Evolutionary conservation across 2,797 vertebrate genomes (phyloP), one percentile per base, ranked within the genome.

Genomic region (Pteropus rufus): DNA sequence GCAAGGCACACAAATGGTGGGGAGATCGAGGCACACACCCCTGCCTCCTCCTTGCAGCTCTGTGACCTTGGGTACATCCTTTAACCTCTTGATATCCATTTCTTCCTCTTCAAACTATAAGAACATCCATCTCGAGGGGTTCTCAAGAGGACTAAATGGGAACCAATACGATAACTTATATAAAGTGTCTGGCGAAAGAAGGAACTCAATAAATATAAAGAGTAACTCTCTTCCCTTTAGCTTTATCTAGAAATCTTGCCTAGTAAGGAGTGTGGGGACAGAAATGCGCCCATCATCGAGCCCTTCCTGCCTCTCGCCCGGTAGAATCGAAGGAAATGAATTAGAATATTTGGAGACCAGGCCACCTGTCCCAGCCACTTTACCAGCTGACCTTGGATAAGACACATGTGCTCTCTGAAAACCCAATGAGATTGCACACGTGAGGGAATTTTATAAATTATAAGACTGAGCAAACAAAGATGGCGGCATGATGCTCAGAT

Each of bases 351-450:
- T 26, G 69, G 31, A 90, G 65, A 41, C 26, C 14, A 41, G 31
- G 56, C 60, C 54, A 9, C 36, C 65, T 16, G 44, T 46, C 88
- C 62, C 0, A 1, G 81, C 92, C 92, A 34, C 44, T 82, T 49
- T 62, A 70, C 46, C 87, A 92, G 77, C 46, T 91, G 88, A 97
- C 91, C 92, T 89, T 93, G 88, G 82, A 85, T 41, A 56, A 83
- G 91, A 91, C 60, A 72, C 4, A 3, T 24, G 62, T 86, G 67
- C 90, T 93, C 81, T 72, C 95, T 77, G 64, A 49, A 89, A 77
- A 91, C 84, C 91, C 76, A 23, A 89, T 60, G 90, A 82, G 69
- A 62, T 41, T 0, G 1, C 64, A 56, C 64, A 64, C 85, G 46
- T 5, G 88, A 91, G 64, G 83, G 81, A 64, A 60, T 44, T 58